Base-by-base conservation (phyloP, 2,888 invertebrate genomes). In the Agonopterix alstromeriana region DNA sequence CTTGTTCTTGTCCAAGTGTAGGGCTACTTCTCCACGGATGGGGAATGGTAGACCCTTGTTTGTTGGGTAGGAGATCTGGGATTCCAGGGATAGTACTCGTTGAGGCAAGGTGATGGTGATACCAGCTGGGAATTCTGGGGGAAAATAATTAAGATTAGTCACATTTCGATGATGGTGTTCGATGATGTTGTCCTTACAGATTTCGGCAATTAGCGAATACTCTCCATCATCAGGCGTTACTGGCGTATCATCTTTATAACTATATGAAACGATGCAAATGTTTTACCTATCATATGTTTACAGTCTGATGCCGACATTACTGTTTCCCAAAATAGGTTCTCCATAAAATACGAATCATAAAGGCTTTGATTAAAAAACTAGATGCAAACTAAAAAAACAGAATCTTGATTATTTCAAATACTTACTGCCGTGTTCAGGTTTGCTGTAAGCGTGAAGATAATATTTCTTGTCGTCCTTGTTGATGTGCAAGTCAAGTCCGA, bases 1-100 rank as follows among this genome's bases (percentile, higher is more conserved):
- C 55, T 92, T 91, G 62, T 91, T 91, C 70, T 94, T 94, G 80
- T 96, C 93, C 47, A 94, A 75, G 70, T 93, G 94, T 41, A 94
- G 80, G 8, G 86, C 82, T 4, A 92, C 61, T 47, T 94, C 94
- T 8, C 92, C 90, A 48, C 91, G 90, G 56, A 92, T 86, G 35
- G 91, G 90, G 56, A 93, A 93, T 0, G 90, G 89, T 17, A 90
- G 47, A 0, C 67, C 65, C 48, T 82, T 77, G 63, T 75, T 67
- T 0, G 76, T 71, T 0, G 91, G 90, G 56, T 84, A 77, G 7
- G 78, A 67, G n/a, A 90, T 82, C 0, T 76, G 67, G 0, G 90
- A 83, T 65, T 95, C 93, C 2, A 93, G 63, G 0, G 93, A 89
- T 11, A 95, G 71, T 43, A 93, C 90, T 27, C 95, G 91, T 46